phyloP scores from a whole-genome alignment of 2,888 invertebrate genomes.

The Calliscelio sp. region DNA sequence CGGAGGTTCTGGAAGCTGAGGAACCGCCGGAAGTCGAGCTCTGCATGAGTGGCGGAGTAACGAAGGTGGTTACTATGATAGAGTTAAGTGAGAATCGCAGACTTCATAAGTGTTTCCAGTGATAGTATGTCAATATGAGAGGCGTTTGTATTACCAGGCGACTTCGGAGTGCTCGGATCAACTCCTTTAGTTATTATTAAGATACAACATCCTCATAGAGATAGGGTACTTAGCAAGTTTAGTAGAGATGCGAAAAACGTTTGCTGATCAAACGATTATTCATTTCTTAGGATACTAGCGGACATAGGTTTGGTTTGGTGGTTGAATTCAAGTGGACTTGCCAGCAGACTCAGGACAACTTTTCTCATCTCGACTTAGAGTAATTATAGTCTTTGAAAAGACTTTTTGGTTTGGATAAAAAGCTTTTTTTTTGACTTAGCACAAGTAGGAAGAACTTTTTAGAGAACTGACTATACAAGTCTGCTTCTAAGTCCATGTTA shows the following conservation, averaged over 20 bases:
- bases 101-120: slow-evolving; percentile 51
- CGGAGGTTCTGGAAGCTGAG: slow-evolving; percentile 84
- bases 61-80: too few species aligned
- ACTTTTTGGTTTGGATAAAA: too few species aligned
- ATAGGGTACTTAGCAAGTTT: slow-evolving; percentile 43
- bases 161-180: too few species aligned
- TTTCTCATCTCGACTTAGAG: too few species aligned
- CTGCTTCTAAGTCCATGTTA: too few species aligned
- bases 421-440: too few species aligned
- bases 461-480: too few species aligned
- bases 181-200: slow-evolving; percentile 30
- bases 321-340: too few species aligned
- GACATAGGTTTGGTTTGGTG: too few species aligned
- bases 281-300: slow-evolving; percentile 26
- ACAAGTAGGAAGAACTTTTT: too few species aligned
- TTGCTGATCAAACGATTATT: slow-evolving; percentile 36
- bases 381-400: too few species aligned
- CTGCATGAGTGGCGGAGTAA: slow-evolving; percentile 77
- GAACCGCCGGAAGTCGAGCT: slow-evolving; percentile 83
- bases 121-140: slow-evolving; percentile 52
- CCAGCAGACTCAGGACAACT: too few species aligned
- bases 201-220: slow-evolving; percentile 45
- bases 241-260: slow-evolving; percentile 32
- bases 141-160: slow-evolving; percentile 48
- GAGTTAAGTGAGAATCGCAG: slow-evolving; percentile 31